Base-by-base conservation (phyloP, 2,888 invertebrate genomes). In the Drosophila mimetica region DNA sequence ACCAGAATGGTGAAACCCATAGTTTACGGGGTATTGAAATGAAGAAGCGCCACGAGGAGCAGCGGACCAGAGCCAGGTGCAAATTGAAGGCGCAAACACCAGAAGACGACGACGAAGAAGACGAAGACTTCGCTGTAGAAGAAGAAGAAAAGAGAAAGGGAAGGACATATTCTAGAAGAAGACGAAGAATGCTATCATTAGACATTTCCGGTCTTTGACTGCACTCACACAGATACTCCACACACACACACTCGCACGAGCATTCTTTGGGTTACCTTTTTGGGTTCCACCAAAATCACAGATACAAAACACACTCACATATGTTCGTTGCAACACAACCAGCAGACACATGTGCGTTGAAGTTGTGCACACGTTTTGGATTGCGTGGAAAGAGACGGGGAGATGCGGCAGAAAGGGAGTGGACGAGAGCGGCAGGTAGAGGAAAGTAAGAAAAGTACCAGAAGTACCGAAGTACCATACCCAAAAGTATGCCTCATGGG, bases 151-250 rank as follows among this genome's bases (percentile, higher is more conserved):
- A 32, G 14, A 14, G 7, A 20, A 25, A 25, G 52, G 2, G 6
- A 32, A 16, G 28, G 37, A 51, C 55, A 37, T 51, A 28, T 50
- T 37, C 25, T 50, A 48, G 50, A 50, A 55, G 50, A 55, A 36
- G 55, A 55, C 28, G 50, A 55, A 37, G 50, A 51, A 51, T 39
- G 64, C 70, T 57, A 36, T 76, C 76, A 76, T 79, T 79, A 67
- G 69, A 71, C 74, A 75, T 82, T 79, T 80, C 82, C 80, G 80
- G 79, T 66, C 80, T 76, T 63, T 66, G 71, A 28, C 67, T 48
- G 48, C 71, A 57, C 42, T 70, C 46, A 48, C 54, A 41, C 54
- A 46, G 47, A 47, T 47, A 52, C 46, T 1, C 30, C 11, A 20
- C 46, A 13, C 51, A 30, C 30, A 14, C 41, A 42, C 20, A 13